A percentile compares a stretch with the other conserved stretches of the same genome.
Evolutionary conservation across 2,888 invertebrate genomes (phyloP).

Genomic region (Sycophila texana): DNA sequence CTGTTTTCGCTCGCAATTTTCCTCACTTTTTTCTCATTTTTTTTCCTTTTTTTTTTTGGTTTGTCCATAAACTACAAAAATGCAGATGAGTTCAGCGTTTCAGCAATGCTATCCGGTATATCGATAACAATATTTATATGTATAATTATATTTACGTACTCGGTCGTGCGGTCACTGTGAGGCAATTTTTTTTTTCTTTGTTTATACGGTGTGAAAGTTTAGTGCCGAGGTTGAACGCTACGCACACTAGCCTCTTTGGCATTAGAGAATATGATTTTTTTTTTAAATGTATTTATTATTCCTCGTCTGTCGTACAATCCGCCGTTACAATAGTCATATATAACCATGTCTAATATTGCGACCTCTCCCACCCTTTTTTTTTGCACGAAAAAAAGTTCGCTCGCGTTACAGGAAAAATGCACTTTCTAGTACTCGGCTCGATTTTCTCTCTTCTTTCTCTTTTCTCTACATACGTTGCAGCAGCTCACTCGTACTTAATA

Average conservation of each 20-base stretch:
- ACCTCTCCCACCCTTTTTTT: constrained; percentile 16
- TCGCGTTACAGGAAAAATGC: constrained; percentile 34
- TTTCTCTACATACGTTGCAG: constrained; percentile 17
- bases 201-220: constrained; percentile 54
- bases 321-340: constrained; percentile 40
- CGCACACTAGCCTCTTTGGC: constrained; percentile 59
- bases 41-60: constrained; percentile 21
- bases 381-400: constrained; percentile 37
- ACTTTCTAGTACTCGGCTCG: constrained; percentile 32
- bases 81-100: constrained; percentile 63
- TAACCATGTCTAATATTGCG: constrained; percentile 8
- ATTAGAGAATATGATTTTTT: constrained; percentile 55
- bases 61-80: constrained; percentile 59
- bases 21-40: constrained; percentile 39
- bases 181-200: constrained; percentile 55
- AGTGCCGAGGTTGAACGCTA: constrained; percentile 61
- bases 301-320: constrained; percentile 5
- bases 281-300: constrained; percentile 29
- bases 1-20: constrained; percentile 2
- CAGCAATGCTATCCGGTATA: constrained; percentile 61
- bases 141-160: constrained; percentile 58
- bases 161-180: constrained; percentile 60
- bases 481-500: constrained; percentile 40
- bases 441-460: constrained; percentile 1
- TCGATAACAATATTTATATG: constrained; percentile 58